phyloP scores from a whole-genome alignment of 1,140 invertebrate species.

The Drosophila subobscura region DNA sequence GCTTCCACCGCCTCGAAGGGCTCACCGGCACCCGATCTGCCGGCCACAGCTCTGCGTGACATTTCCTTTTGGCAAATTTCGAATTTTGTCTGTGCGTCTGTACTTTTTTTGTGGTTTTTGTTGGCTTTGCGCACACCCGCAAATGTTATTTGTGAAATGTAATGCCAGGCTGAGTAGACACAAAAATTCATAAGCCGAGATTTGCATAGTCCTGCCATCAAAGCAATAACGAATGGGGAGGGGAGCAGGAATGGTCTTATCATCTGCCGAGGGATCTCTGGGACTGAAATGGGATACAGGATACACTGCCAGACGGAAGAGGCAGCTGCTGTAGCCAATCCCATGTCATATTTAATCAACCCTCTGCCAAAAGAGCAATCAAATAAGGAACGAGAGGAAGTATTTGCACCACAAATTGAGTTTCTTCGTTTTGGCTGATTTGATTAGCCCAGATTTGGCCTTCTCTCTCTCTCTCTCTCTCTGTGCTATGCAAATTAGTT shows the following conservation, averaged over 20 bases:
- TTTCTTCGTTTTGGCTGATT: slow-evolving; percentile 59
- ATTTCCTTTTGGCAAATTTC: slow-evolving; percentile 36
- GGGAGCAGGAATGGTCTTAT: slow-evolving; percentile 2
- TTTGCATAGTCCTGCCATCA: slow-evolving; percentile 44
- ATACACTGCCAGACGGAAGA: neutral
- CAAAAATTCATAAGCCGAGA: slow-evolving; percentile 26
- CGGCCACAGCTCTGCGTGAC: slow-evolving; percentile 9
- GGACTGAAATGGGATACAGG: neutral
- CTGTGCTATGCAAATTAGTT: slow-evolving; percentile 72
- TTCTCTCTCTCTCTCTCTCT: slow-evolving; percentile 13
- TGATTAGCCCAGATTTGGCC: slow-evolving; percentile 66
- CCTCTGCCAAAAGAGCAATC: neutral
- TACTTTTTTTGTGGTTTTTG: slow-evolving; percentile 7
- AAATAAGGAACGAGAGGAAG: neutral
- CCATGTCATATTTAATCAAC: neutral
- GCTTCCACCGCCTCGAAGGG: neutral
- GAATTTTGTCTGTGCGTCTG: slow-evolving; percentile 21
- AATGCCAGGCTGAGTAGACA: slow-evolving; percentile 25
- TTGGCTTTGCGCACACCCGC: slow-evolving; percentile 3
- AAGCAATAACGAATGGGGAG: slow-evolving; percentile 39
- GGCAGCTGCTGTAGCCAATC: too few relatives aligned
- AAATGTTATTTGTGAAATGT: slow-evolving; percentile 47
- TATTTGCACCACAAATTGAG: slow-evolving; percentile 50
- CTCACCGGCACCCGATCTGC: neutral
- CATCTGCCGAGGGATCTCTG: slow-evolving; percentile 28